Base-by-base conservation (phyloP, 2,888 invertebrate species). In the Erebia ligea region DNA sequence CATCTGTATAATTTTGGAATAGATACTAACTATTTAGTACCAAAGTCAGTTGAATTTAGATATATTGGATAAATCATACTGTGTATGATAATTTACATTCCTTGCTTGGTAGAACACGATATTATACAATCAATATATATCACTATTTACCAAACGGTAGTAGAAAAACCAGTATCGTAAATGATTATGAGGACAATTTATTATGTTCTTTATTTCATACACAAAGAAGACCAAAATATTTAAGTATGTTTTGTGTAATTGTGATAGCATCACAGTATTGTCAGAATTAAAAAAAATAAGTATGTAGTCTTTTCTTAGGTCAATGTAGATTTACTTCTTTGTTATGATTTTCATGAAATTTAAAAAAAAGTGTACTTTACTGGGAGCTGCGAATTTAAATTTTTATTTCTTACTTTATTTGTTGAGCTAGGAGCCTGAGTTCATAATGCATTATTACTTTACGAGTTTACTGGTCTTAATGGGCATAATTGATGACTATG, bases 41-140 rank as follows among this genome's bases (percentile, higher is more conserved):
- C 10, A 59, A 40, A 59, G 40, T 59, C 59, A 59, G 59, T 59
- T n/a, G n/a, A 19, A 19, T 54, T 54, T 19, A 54, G 19, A 19
- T 54, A 9, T 54, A 54, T 11, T 21, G 42, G 8, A n/a, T 59
- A n/a, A 6, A 34, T 34, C 34, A 59, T 59, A 58, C 10, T 45
- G 0, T 15, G 3, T 42, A 17, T 42, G 17, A 17, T 40, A 8
- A 17, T 59, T 17, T 59, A 59, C 59, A 40, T 59, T 59, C 40
- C 59, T 59, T 42, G 10, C n/a, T 10, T 40, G 34, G 34, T 21
- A 15, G 13, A 5, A 13, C 13, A n/a, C 10, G 17, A 19, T 19
- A 52, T 52, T 19, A 52, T 52, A n/a, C 50, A 8, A 9, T 52
- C 9, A 54, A 17, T 17, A 19, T 54, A 17, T 17, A 19, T 54